These are phyloP conservation scores for Calameuta filiformis DNA, from an alignment of 2,888 invertebrate genomes.

Conservation along the genomic window DNA sequence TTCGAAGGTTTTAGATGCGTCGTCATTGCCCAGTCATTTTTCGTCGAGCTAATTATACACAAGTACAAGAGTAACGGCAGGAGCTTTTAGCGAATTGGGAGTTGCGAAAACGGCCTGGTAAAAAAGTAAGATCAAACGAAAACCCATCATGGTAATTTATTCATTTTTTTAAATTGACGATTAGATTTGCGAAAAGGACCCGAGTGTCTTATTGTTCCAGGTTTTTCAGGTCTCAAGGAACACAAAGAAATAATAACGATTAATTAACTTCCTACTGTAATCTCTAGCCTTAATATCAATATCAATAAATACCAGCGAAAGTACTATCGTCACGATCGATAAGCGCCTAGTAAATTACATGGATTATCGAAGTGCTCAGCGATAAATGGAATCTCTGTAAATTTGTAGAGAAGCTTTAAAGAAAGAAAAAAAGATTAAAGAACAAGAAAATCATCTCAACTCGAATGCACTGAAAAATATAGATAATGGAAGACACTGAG, in stretches of 20 bases:
- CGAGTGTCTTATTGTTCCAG: background rate
- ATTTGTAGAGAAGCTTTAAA: background rate
- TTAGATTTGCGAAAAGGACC: too few species aligned
- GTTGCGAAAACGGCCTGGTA: background rate
- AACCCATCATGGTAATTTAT: background rate
- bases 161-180: background rate
- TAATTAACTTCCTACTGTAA: too few species aligned
- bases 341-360: background rate
- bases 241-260: too few species aligned
- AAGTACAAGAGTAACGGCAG: background rate
- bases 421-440: background rate
- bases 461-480: background rate
- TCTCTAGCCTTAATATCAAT: background rate
- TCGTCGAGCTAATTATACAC: slow-evolving; percentile 33
- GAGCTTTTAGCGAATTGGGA: background rate
- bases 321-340: background rate
- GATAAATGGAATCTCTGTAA: background rate
- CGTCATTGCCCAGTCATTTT: slow-evolving; percentile 51
- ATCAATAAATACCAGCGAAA: background rate
- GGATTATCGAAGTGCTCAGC: background rate
- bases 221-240: background rate
- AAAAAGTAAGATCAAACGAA: background rate
- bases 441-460: background rate
- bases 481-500: background rate
- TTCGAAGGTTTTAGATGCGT: slow-evolving; percentile 25